Evolutionary conservation across 1,140 invertebrate species (phyloP).

Genomic region (Phymastichus coffea): DNA sequence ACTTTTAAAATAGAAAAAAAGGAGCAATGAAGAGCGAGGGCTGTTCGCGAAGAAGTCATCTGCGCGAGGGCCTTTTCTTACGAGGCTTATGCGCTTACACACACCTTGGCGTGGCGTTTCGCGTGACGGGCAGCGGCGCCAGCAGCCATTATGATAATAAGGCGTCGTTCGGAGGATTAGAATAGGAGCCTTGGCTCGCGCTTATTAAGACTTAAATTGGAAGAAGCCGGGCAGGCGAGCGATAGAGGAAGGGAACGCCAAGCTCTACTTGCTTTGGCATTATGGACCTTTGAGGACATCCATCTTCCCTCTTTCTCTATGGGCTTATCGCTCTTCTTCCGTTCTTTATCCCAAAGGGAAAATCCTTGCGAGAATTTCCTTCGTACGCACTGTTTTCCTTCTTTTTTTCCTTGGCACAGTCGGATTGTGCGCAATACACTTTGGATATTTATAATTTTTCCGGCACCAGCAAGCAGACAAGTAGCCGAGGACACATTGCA

Average conservation of each 20-base stretch:
- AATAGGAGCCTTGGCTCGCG: constrained; percentile 42
- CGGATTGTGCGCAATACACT: constrained; percentile 8
- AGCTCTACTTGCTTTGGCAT: constrained; percentile 21
- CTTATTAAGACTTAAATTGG: constrained; percentile 56
- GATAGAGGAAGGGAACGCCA: constrained; percentile 35
- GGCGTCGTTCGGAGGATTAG: constrained; percentile 44
- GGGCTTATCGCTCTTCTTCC: constrained; percentile 26
- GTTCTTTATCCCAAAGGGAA: too few relatives aligned
- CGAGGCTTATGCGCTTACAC: not conserved
- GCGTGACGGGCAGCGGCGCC: too few relatives aligned
- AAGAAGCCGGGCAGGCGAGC: constrained; percentile 33
- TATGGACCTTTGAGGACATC: constrained; percentile 47
- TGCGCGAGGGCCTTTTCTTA: constrained; percentile 6
- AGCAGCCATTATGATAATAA: constrained; percentile 48
- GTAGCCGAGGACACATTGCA: not conserved
- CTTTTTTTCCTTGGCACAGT: not conserved
- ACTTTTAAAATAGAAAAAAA: constrained; percentile 21
- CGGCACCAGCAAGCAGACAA: too few relatives aligned
- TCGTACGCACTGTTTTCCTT: too few relatives aligned
- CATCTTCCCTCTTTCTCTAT: constrained; percentile 53
- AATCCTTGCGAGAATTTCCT: too few relatives aligned
- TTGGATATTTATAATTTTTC: constrained; percentile 25
- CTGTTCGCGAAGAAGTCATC: constrained; percentile 19
- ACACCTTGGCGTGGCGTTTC: not conserved
- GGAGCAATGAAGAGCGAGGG: constrained; percentile 10